Base-by-base conservation (phyloP, 1,140 invertebrate genomes). In the Caerostris darwini region DNA sequence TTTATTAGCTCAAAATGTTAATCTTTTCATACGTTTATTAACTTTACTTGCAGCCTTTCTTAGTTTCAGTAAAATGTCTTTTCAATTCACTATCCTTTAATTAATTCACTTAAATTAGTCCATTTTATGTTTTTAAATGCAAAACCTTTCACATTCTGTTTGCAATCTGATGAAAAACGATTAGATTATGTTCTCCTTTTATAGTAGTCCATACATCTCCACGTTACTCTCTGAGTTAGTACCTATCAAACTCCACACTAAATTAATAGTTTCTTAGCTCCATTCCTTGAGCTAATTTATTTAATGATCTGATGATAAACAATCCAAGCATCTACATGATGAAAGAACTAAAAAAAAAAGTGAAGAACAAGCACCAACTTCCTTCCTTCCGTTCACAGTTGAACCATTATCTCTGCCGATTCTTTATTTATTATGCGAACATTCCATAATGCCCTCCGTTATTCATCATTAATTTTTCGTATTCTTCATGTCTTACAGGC, bases 391-490 rank as follows among this genome's bases (percentile, higher is more conserved):
- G 34, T 34, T 34, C 34, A 34, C 34, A 58, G 82, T 64, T 53
- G 56, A 58, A 83, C 82, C 82, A 83, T 83, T 61, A 64, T 88
- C 58, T 64, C 58, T 64, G 59, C 86, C 86, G 59, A 88, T 88
- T 92, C 90, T 58, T 92, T 92, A 92, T 92, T 92, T 92, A 92
- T 92, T 83, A 83, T 92, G 77, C 34, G 53, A 77, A 56, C 89
- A 81, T 85, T 87, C 61, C 83, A 57, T 71, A 93, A 85, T 57
- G 77, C 61, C 82, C 8, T 54, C 54, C 61, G 92, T 77, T 93
- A 86, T 93, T 87, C 92, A 87, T 93, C 83, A 71, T 87, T 87
- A 93, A 93, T 93, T 93, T 93, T 93, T 93, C 92, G 64, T 86
- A 93, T 93, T 93, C 83, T 77, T 86, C 59, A 82, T 92, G 90